Conservation (phyloP, 2,888 invertebrate species). For the Patella depressa region DNA sequence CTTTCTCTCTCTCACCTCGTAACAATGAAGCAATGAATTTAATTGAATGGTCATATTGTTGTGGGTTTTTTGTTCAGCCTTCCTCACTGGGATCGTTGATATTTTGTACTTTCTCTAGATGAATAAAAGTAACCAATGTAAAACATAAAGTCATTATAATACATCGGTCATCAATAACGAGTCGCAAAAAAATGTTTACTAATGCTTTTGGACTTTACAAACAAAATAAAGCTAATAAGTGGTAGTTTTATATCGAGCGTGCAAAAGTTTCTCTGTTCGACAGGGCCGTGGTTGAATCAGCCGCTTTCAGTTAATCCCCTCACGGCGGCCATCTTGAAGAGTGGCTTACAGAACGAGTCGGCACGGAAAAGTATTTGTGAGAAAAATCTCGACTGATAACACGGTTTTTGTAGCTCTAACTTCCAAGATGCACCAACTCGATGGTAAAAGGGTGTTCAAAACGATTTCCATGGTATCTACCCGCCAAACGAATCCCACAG, state of each 20-base stretch:
- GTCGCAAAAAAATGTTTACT: background rate
- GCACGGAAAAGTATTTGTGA: background rate
- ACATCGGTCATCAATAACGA: background rate
- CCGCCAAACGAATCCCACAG: background rate
- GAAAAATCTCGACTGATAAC: no score
- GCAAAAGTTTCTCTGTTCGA: background rate
- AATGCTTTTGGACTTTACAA: background rate
- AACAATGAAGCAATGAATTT: background rate
- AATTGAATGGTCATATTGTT: background rate
- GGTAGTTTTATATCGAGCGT: background rate
- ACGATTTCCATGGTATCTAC: no score
- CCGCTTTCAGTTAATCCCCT: constrained; percentile 13
- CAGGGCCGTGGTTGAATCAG: background rate
- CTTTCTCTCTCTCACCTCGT: background rate
- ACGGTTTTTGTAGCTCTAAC: no score
- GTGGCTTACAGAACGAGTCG: constrained; percentile 4
- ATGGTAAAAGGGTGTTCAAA: no score
- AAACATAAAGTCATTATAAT: no score
- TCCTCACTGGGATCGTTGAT: no score
- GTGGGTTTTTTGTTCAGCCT: no score
- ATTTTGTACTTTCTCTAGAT: no score
- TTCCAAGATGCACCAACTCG: no score
- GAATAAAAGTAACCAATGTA: no score
- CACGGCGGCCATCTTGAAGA: constrained; percentile 1
- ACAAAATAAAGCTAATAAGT: no score